Evolutionary conservation across 1,140 invertebrate genomes (phyloP).

Genomic region (Contarinia nasturtii): DNA sequence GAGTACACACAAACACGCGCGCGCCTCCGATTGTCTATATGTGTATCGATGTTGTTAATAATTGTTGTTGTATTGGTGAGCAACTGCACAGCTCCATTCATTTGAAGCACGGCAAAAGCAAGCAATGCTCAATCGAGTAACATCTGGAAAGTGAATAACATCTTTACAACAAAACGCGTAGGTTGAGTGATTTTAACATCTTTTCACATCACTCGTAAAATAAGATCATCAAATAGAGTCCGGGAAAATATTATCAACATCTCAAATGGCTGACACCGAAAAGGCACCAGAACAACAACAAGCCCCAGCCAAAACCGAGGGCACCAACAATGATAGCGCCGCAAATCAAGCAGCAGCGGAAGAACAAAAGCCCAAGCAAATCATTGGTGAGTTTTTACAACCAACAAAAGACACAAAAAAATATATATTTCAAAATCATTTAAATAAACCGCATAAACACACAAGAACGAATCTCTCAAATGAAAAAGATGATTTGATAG

Average conservation of each 20-base stretch:
- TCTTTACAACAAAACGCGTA: constrained; percentile 4
- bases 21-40: no score
- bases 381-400: constrained; percentile 17
- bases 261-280: constrained; percentile 22
- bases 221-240: constrained; percentile 15
- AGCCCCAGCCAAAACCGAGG: constrained; percentile 1
- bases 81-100: no score
- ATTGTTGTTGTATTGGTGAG: no score
- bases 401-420: no score
- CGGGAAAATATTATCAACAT: no score
- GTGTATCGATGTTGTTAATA: no score
- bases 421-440: no score
- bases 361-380: constrained; percentile 17
- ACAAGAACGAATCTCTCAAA: no score
- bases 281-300: constrained; percentile 7
- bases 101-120: no score
- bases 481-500: no score
- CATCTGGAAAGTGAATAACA: constrained; percentile 8
- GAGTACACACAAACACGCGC: no score
- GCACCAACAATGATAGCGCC: constrained; percentile 14
- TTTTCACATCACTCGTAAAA: constrained; percentile 18
- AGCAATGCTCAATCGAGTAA: constrained; percentile 5
- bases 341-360: constrained; percentile 3
- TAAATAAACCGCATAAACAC: no score
- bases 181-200: constrained; percentile 23